Conservation (phyloP, 2,113 vertebrate species). For the Nothobranchius kuhntae region DNA sequence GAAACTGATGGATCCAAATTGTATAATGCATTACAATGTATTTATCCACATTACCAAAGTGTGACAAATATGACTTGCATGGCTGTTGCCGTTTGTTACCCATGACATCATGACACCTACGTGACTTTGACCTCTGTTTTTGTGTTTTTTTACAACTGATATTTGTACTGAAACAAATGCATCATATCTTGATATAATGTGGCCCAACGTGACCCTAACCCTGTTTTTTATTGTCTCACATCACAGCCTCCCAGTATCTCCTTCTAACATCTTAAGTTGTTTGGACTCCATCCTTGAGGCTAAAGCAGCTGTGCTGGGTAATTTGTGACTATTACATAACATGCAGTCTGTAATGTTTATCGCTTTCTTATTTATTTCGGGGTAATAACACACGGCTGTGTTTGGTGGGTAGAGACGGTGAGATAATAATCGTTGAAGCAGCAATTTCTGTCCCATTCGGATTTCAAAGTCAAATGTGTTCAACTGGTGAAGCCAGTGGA, state of each 20-base stretch:
- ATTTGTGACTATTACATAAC: slow-evolving; percentile 23
- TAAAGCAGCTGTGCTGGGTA: not conserved
- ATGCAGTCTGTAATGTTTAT: slow-evolving; percentile 3
- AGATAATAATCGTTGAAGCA: slow-evolving; percentile 23
- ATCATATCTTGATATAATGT: not conserved
- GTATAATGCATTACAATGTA: too few relatives aligned
- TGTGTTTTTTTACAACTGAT: too few relatives aligned
- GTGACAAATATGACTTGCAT: too few relatives aligned
- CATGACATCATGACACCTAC: too few relatives aligned
- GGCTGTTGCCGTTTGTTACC: too few relatives aligned
- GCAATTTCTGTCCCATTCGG: slow-evolving; percentile 19
- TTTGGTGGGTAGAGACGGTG: slow-evolving; percentile 9
- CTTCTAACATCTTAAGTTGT: slow-evolving; percentile 3
- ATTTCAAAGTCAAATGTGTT: slow-evolving; percentile 32
- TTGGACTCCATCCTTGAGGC: slow-evolving; percentile 2
- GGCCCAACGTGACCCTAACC: not conserved
- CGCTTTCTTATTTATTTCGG: slow-evolving; percentile 15
- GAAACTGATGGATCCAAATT: too few relatives aligned
- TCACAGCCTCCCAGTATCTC: slow-evolving; percentile 1
- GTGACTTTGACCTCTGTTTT: too few relatives aligned
- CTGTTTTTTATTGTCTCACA: not conserved
- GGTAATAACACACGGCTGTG: slow-evolving; percentile 9
- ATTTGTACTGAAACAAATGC: too few relatives aligned
- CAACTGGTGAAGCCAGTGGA: not conserved
- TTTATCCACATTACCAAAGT: too few relatives aligned